Evolutionary conservation across 2,888 invertebrate species (phyloP).

Genomic region (Neuroscelio doddi): DNA sequence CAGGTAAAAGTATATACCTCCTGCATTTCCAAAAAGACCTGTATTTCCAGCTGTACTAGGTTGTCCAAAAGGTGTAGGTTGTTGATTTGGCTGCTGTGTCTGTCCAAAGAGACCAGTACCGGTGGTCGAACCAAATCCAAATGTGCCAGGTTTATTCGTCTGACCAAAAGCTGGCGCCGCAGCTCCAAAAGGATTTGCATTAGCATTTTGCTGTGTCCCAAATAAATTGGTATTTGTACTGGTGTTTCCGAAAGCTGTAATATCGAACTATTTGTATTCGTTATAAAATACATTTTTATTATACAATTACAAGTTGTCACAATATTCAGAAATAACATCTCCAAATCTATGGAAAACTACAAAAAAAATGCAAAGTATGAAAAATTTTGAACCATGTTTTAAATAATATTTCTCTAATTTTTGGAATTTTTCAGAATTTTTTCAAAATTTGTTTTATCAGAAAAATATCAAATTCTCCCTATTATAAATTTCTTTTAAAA

Average conservation of each 20-base stretch:
- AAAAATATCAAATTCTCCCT: too few species aligned
- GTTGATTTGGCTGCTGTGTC: constrained; percentile 66
- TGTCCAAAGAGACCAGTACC: constrained; percentile 79
- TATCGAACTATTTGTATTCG: background rate
- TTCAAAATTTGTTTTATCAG: too few species aligned
- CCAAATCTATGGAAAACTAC: too few species aligned
- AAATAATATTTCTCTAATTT: too few species aligned
- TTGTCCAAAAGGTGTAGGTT: constrained; percentile 72
- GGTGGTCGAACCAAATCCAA: constrained; percentile 76
- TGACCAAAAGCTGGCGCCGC: constrained; percentile 79
- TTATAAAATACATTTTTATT: background rate
- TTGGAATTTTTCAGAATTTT: too few species aligned
- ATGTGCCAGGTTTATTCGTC: constrained; percentile 75
- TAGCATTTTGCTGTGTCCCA: constrained; percentile 74
- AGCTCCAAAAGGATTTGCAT: constrained; percentile 77
- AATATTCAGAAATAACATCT: too few species aligned
- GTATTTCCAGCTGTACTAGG: constrained; percentile 73
- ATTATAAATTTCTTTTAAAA: constrained; percentile 31
- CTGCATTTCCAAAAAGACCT: constrained; percentile 69
- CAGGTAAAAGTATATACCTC: constrained; percentile 58
- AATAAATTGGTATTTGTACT: constrained; percentile 68
- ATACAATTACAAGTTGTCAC: too few species aligned
- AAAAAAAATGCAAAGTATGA: too few species aligned
- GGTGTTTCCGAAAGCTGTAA: constrained; percentile 67
- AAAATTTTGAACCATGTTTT: too few species aligned